These are phyloP conservation scores for Lagocephalus sceleratus DNA, from an alignment of 2,797 vertebrate genomes.

Conservation along the genomic window DNA sequence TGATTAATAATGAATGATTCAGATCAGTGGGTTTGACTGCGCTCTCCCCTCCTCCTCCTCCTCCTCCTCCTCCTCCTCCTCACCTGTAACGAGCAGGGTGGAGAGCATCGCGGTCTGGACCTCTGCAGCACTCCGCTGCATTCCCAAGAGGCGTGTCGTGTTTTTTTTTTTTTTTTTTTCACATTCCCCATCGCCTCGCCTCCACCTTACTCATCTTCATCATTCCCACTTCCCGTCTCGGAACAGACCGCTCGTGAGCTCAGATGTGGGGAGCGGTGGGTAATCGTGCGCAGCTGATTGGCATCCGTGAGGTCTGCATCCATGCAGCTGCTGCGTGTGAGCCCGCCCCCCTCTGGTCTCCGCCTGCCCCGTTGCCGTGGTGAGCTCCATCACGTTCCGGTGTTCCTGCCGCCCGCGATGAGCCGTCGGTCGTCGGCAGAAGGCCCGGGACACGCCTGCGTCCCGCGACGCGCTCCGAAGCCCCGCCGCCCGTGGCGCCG, in stretches of 20 bases:
- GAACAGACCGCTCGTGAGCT: no score
- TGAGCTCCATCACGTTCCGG: conserved; percentile 10
- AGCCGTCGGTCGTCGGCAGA: no score
- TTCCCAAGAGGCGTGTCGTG: conserved; percentile 18
- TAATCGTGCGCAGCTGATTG: conserved; percentile 9
- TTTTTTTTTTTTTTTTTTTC: no score
- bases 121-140: not conserved
- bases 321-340: conserved; percentile 2
- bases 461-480: no score
- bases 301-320: conserved; percentile 1
- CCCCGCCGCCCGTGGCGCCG: no score
- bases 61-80: conserved; percentile 31
- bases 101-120: conserved; percentile 19
- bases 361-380: no score
- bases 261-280: no score
- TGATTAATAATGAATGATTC: conserved; percentile 58
- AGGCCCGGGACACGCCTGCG: no score
- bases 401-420: not conserved
- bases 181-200: conserved; percentile 4
- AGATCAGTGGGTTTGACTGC: conserved; percentile 40
- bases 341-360: not conserved
- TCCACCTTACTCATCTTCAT: not conserved
- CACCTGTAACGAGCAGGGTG: conserved; percentile 45
- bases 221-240: no score
- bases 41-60: conserved; percentile 16